Percentiles rank a stretch among this genome's conserved stretches.
These are phyloP conservation scores for Terrapene triunguis DNA, from an alignment of 2,113 vertebrate species.

Conservation along the genomic window DNA sequence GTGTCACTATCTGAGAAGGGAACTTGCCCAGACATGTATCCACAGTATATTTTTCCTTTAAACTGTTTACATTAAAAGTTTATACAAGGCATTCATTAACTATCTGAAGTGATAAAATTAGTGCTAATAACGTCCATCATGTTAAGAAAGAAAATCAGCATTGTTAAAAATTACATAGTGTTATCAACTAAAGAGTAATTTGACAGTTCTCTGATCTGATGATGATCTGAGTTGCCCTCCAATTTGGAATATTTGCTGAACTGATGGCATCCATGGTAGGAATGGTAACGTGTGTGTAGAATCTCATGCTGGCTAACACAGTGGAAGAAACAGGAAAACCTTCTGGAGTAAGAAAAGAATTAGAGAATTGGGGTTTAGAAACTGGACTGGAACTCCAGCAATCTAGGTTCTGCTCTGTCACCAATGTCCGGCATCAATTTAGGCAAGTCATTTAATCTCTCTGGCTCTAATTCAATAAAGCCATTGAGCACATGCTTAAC, in stretches of 20 bases:
- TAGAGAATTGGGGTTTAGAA: not conserved
- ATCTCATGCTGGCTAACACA: not conserved
- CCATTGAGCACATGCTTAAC: no score
- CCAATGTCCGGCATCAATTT: not conserved
- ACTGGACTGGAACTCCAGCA: not conserved
- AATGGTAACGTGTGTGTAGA: not conserved
- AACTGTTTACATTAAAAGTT: not conserved
- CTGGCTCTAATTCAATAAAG: not conserved
- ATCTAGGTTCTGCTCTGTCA: not conserved
- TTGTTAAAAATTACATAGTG: not conserved
- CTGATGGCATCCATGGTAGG: not conserved
- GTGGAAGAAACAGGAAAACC: not conserved
- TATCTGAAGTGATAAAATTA: not conserved
- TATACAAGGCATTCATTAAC: not conserved
- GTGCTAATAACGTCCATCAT: not conserved
- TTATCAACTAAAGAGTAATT: not conserved
- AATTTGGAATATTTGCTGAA: not conserved
- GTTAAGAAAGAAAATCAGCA: not conserved
- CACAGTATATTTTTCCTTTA: not conserved
- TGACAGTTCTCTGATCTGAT: no score
- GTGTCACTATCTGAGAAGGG: not conserved
- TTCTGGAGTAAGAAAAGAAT: not conserved
- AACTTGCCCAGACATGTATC: not conserved
- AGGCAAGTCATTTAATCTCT: not conserved
- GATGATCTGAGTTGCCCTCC: accelerated